Evolutionary conservation across 1,140 invertebrate genomes (phyloP).

Genomic region (Acromyrmex charruanus): DNA sequence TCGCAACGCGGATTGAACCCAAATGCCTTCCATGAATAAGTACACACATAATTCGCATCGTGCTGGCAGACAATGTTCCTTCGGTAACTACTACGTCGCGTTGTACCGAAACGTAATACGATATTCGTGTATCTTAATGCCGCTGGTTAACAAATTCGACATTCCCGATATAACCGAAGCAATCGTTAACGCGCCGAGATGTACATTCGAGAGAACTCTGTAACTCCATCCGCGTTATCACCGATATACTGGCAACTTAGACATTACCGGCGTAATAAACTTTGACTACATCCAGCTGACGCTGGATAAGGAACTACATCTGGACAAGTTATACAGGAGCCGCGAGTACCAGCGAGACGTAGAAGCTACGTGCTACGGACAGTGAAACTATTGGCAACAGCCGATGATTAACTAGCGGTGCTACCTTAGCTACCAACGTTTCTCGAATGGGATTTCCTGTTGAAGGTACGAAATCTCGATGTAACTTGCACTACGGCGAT

Average conservation of each 20-base stretch:
- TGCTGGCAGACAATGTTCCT: constrained; percentile 25
- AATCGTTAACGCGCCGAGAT: constrained; percentile 53
- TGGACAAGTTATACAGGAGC: constrained; percentile 43
- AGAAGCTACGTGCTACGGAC: constrained; percentile 33
- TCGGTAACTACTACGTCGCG: constrained; percentile 29
- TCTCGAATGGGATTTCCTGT: constrained; percentile 60
- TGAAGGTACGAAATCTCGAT: constrained; percentile 27
- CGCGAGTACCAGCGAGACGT: not conserved
- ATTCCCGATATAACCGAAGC: constrained; percentile 15
- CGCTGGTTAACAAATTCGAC: constrained; percentile 56
- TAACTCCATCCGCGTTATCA: constrained; percentile 55
- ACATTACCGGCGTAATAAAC: constrained; percentile 58
- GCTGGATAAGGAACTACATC: constrained; percentile 57
- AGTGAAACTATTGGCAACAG: constrained; percentile 67
- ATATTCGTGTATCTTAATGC: constrained; percentile 57
- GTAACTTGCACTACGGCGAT: constrained; percentile 60
- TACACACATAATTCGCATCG: constrained; percentile 41
- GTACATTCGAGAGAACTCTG: constrained; percentile 46
- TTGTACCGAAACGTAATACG: constrained; percentile 23
- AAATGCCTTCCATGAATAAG: constrained; percentile 43
- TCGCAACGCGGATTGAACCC: constrained; percentile 41
- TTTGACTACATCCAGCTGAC: constrained; percentile 55
- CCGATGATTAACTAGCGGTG: constrained; percentile 70
- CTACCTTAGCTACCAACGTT: constrained; percentile 17
- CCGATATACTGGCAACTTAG: constrained; percentile 53